phyloP scores from a whole-genome alignment of 2,888 invertebrate genomes.

The Torymus tubicola region DNA sequence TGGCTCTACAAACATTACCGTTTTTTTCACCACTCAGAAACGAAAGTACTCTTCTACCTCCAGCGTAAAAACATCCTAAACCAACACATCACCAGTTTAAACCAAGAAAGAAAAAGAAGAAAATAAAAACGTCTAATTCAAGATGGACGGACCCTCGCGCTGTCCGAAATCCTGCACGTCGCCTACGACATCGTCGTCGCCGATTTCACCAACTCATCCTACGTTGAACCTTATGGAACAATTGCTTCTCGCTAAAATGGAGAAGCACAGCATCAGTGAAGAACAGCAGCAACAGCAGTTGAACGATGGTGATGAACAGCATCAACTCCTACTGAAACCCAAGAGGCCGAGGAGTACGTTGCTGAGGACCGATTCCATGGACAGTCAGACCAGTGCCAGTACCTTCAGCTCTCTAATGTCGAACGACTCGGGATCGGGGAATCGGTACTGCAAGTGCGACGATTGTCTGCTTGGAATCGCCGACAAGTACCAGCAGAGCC shows the following conservation, averaged over 20 bases:
- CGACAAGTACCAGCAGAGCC: constrained; percentile 80
- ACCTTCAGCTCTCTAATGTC: constrained; percentile 81
- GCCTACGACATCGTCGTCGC: neutral
- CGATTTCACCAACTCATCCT: constrained; percentile 14
- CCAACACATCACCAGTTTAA: no score
- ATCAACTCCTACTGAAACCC: no score
- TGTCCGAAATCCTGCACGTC: constrained; percentile 10
- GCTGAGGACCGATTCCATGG: constrained; percentile 86
- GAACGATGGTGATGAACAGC: constrained; percentile 54
- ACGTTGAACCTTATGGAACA: constrained; percentile 81
- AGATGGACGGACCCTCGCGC: constrained; percentile 45
- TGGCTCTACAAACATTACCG: no score
- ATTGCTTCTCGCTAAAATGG: constrained; percentile 89
- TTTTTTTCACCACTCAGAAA: no score
- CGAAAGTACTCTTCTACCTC: no score
- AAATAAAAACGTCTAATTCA: neutral
- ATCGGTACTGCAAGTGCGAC: constrained; percentile 86
- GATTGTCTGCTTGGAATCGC: constrained; percentile 90
- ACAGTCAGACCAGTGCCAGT: constrained; percentile 81
- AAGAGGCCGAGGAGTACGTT: constrained; percentile 60
- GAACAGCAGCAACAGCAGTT: constrained; percentile 26
- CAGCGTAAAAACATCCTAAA: no score
- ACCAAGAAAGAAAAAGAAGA: neutral
- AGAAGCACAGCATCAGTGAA: constrained; percentile 78
- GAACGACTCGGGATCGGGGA: constrained; percentile 81